Evolutionary conservation across 2,113 vertebrate genomes (phyloP).

Genomic region (Puffinus mauretanicus): DNA sequence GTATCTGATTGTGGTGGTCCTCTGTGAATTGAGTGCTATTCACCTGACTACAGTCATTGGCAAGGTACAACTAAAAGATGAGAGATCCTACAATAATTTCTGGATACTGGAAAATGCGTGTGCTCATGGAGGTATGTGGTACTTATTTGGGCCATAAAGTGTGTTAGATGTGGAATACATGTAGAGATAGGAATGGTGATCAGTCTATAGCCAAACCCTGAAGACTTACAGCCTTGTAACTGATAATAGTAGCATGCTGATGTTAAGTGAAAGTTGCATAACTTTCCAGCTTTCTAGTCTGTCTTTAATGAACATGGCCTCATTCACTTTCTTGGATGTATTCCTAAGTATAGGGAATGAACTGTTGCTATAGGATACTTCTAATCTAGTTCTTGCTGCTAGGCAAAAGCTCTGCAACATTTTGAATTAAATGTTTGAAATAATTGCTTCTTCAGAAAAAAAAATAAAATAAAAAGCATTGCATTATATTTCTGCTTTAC

Average conservation of each 20-base stretch:
- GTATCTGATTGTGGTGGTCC: not conserved
- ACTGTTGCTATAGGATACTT: not conserved
- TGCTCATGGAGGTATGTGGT: not conserved
- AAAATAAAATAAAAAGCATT: not conserved
- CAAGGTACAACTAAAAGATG: not conserved
- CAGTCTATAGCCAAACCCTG: not conserved
- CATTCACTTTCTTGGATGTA: not conserved
- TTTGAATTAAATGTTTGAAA: not conserved
- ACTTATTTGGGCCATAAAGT: not conserved
- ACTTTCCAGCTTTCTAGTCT: not conserved
- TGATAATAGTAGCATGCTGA: not conserved
- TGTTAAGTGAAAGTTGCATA: not conserved
- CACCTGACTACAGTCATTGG: not conserved
- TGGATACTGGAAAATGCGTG: not conserved
- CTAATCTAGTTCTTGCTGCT: not conserved
- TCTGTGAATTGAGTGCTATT: not conserved
- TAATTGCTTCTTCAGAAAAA: not conserved
- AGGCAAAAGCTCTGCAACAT: not conserved
- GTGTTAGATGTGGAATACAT: not conserved
- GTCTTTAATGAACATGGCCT: not conserved
- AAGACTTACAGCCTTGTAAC: not conserved
- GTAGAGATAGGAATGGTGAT: not conserved
- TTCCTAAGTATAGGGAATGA: not conserved
- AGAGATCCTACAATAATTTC: not conserved
- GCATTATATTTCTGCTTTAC: not conserved